These are phyloP conservation scores for Arctia plantaginis DNA, from an alignment of 2,888 invertebrate genomes.

Conservation along the genomic window DNA sequence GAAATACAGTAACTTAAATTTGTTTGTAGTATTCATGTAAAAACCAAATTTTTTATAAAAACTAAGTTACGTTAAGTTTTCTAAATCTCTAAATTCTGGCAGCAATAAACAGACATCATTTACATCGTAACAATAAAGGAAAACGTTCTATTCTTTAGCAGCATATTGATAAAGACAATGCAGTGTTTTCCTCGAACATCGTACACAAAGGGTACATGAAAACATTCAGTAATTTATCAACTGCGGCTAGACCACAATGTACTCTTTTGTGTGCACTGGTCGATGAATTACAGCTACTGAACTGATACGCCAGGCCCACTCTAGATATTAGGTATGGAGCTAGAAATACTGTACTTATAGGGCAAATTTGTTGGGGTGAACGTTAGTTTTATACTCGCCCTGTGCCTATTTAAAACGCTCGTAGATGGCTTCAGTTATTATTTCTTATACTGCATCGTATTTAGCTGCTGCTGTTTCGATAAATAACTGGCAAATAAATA, in stretches of 20 bases:
- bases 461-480: too few relatives aligned
- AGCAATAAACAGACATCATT: not conserved
- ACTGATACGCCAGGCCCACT: not conserved
- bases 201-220: conserved; percentile 3
- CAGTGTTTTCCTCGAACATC: conserved; percentile 5
- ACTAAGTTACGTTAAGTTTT: too few relatives aligned
- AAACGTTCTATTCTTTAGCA: not conserved
- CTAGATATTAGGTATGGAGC: not conserved
- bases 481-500: not conserved
- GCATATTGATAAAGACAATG: conserved; percentile 9
- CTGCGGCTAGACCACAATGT: not conserved
- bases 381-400: not conserved
- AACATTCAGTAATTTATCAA: conserved; percentile 7
- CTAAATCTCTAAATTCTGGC: too few relatives aligned
- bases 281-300: not conserved
- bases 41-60: too few relatives aligned
- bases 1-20: too few relatives aligned
- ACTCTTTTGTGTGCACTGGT: not conserved
- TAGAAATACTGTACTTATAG: not conserved
- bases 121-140: not conserved
- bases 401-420: too few relatives aligned
- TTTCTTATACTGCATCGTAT: too few relatives aligned
- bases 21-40: too few relatives aligned
- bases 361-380: not conserved
- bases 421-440: too few relatives aligned